phyloP scores from a whole-genome alignment of 2,797 vertebrate species.

The Hydrolagus colliei region DNA sequence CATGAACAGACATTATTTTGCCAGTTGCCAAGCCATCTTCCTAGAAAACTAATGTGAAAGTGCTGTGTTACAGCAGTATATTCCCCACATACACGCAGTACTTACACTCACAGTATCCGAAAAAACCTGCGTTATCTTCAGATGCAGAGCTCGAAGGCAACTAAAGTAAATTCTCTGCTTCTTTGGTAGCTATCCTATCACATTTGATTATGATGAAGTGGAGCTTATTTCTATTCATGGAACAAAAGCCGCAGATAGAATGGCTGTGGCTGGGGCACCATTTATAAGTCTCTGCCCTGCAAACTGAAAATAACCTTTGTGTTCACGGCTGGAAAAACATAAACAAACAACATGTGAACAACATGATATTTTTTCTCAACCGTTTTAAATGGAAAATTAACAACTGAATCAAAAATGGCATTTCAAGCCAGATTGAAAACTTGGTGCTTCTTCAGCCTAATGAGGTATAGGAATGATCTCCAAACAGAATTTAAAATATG shows the following conservation, averaged over 20 bases:
- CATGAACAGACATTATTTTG: neutral
- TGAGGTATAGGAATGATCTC: neutral
- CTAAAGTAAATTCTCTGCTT: neutral
- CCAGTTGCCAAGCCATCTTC: neutral
- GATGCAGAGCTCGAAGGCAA: neutral
- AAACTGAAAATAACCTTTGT: neutral
- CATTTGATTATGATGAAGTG: neutral
- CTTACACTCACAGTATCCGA: neutral
- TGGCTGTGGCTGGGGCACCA: neutral
- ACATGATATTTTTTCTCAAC: neutral
- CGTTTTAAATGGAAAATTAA: neutral
- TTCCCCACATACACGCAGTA: no score
- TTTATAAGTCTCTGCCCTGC: neutral
- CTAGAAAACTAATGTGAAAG: conserved; percentile 1
- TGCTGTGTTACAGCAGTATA: neutral
- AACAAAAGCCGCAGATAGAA: conserved; percentile 20
- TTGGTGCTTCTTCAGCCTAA: neutral
- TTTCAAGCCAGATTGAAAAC: neutral
- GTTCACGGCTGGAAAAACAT: neutral
- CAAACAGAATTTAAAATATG: no score
- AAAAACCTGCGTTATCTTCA: neutral
- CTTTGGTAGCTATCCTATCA: conserved; percentile 6
- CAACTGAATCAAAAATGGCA: neutral
- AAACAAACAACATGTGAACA: neutral
- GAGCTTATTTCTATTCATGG: conserved; percentile 16